These are phyloP conservation scores for Keiferia lycopersicella DNA, from an alignment of 2,888 invertebrate species.

Conservation along the genomic window DNA sequence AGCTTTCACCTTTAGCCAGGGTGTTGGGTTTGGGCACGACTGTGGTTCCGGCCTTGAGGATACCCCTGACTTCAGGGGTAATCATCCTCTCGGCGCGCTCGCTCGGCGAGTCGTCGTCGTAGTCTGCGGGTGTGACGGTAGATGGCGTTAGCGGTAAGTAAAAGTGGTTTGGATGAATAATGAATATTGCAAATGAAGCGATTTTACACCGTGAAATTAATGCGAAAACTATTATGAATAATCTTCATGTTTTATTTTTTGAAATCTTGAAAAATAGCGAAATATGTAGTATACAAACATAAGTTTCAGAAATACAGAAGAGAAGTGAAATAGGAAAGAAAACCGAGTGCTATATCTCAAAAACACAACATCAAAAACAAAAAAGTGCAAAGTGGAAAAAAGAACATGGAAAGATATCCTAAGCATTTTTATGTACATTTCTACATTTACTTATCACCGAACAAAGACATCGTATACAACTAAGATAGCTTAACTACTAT, in stretches of 20 bases:
- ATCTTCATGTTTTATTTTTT: no score
- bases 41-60: conserved; percentile 76
- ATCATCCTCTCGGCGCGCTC: conserved; percentile 81
- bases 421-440: not conserved
- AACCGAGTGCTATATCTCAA: not conserved
- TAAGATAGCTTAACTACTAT: no score
- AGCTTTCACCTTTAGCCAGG: conserved; percentile 74
- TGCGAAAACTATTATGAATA: no score
- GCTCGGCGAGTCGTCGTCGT: conserved; percentile 68
- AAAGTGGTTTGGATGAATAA: not conserved
- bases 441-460: no score
- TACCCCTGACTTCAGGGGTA: conserved; percentile 78
- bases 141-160: conserved; percentile 2
- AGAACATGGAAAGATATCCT: not conserved
- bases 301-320: not conserved
- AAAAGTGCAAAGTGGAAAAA: conserved; percentile 2
- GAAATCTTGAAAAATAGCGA: no score
- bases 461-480: no score
- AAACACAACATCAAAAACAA: conserved; percentile 3
- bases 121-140: conserved; percentile 46
- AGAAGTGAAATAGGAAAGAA: not conserved
- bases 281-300: no score
- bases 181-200: conserved; percentile 3
- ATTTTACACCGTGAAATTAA: no score
- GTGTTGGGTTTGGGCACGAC: conserved; percentile 66